These are phyloP conservation scores for Neodiprion pinetum DNA, from an alignment of 1,140 invertebrate species.

Conservation along the genomic window DNA sequence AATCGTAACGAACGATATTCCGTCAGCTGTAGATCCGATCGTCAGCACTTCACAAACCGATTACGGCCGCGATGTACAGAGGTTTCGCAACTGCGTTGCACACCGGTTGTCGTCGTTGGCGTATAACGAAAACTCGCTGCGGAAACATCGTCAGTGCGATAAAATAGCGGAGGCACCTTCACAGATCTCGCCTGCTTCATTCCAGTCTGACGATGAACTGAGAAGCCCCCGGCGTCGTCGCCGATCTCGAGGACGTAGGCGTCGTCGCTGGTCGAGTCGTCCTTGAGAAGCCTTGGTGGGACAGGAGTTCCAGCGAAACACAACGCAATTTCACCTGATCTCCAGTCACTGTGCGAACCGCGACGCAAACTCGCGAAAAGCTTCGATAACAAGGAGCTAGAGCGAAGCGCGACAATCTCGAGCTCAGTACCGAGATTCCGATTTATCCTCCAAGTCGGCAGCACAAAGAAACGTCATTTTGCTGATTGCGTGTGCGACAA, in stretches of 20 bases:
- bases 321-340: background rate
- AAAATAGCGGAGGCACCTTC: background rate
- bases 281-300: background rate
- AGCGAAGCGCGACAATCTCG: too few species aligned
- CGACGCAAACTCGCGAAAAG: background rate
- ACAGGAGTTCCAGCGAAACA: too few species aligned
- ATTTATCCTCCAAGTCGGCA: background rate
- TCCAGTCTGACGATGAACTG: background rate
- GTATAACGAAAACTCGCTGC: too few species aligned
- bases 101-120: too few species aligned
- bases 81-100: too few species aligned
- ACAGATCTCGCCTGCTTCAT: background rate
- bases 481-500: background rate
- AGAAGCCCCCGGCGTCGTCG: background rate
- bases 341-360: background rate
- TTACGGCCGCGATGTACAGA: too few species aligned
- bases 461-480: background rate
- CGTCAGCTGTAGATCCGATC: too few species aligned
- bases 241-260: background rate
- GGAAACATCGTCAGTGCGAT: background rate
- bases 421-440: background rate
- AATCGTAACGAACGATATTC: too few species aligned
- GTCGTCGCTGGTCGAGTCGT: background rate
- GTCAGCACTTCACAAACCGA: too few species aligned
- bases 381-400: too few species aligned